Evolutionary conservation across 2,113 vertebrate species (phyloP).

Genomic region (Paramisgurnus dabryanus): DNA sequence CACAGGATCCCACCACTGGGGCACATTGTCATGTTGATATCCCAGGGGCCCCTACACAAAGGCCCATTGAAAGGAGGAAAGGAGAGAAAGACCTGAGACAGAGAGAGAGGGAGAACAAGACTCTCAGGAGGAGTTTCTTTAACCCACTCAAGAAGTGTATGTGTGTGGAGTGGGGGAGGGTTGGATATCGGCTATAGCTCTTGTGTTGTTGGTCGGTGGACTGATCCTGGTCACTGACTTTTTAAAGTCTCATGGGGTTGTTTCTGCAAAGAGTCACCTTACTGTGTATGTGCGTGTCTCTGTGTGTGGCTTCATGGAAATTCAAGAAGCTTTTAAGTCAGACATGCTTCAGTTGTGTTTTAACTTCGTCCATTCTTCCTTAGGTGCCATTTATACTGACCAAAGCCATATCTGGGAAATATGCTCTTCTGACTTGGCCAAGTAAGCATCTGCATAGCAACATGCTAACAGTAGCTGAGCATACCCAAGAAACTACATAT

Average conservation of each 20-base stretch:
- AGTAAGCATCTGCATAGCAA: too few relatives aligned
- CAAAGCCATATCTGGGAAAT: not conserved
- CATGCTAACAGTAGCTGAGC: too few relatives aligned
- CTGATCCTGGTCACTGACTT: conserved; percentile 41
- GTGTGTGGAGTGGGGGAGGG: conserved; percentile 46
- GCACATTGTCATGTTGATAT: conserved; percentile 78
- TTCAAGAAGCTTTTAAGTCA: conserved; percentile 26
- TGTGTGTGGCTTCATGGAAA: conserved; percentile 21
- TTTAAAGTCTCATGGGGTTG: conserved; percentile 36
- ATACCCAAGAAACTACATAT: too few relatives aligned
- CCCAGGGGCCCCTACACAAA: conserved; percentile 66
- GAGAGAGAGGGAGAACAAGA: conserved; percentile 45
- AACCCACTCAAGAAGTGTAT: conserved; percentile 44
- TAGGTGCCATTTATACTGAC: not conserved
- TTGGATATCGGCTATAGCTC: conserved; percentile 8
- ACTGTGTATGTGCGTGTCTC: conserved; percentile 24
- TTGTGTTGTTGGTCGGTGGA: conserved; percentile 47
- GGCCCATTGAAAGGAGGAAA: conserved; percentile 63
- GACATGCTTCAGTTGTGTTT: conserved; percentile 5
- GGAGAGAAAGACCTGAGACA: conserved; percentile 34
- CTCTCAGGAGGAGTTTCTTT: conserved; percentile 51
- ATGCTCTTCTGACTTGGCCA: too few relatives aligned
- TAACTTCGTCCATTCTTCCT: conserved; percentile 7
- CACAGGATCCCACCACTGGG: conserved; percentile 74
- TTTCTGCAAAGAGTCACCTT: conserved; percentile 36